Percentiles rank a stretch among this genome's conserved stretches.
phyloP scores from a whole-genome alignment of 2,797 vertebrate species.

The Tenualosa thibaudeaui region DNA sequence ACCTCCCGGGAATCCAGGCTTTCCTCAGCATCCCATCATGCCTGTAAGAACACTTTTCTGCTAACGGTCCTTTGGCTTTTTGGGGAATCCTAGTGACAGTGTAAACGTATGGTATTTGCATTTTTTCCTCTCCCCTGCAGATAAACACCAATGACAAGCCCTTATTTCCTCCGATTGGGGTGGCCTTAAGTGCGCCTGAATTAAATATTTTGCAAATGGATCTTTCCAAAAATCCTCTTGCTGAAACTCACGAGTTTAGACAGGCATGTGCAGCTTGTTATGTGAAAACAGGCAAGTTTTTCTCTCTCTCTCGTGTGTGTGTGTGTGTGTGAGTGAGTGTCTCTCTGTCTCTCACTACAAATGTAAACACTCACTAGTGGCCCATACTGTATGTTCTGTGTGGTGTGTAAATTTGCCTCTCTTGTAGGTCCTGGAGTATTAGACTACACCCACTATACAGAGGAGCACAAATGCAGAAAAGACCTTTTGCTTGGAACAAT shows the following conservation, averaged over 20 bases:
- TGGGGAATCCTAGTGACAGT: neutral
- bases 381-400: neutral
- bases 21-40: conserved; percentile 60
- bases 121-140: conserved; percentile 65
- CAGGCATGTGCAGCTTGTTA: conserved; percentile 91
- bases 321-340: no score
- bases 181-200: conserved; percentile 80
- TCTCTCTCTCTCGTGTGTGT: neutral
- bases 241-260: conserved; percentile 91
- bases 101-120: neutral
- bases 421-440: conserved; percentile 83
- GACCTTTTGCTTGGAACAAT: conserved; percentile 90
- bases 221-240: conserved; percentile 84
- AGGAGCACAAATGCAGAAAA: conserved; percentile 97
- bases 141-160: conserved; percentile 76
- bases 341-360: no score
- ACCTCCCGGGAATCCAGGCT: conserved; percentile 85
- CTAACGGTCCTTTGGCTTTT: neutral
- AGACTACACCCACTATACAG: conserved; percentile 83
- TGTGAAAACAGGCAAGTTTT: conserved; percentile 84
- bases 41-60: conserved; percentile 39
- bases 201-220: conserved; percentile 73
- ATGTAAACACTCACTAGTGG: no score
- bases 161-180: conserved; percentile 69
- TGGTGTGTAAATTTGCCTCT: neutral